Base-by-base conservation (phyloP, 2,888 invertebrate species). In the Drosophila nigricruria region DNA sequence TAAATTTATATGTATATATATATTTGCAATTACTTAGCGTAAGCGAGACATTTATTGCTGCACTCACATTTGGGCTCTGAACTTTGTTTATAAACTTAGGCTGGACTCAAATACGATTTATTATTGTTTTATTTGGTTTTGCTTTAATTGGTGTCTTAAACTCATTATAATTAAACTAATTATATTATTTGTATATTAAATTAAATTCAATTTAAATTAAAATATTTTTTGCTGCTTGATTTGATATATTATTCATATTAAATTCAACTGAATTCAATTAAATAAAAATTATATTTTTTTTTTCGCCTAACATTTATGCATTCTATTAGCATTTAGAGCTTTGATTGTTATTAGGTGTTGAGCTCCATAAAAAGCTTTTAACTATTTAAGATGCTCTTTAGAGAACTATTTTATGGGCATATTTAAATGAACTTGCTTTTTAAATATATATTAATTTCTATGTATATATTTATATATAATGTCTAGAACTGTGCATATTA, bases 21-120 rank as follows among this genome's bases (percentile, higher is more conserved):
- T 34, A 25, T 54, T 38, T 36, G 34, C 34, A 58, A 58, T 70
- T 38, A 52, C 16, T 50, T 69, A 36, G 36, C 56, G 60, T 45
- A 53, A 63, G 49, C 62, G 65, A 69, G 62, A 57, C 38, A 45
- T 18, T 50, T 18, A 9, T 16, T 36, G 27, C 40, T 25, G 56
- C 10, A 18, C 14, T 53, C 14, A 12, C 20, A 32, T 34, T 30
- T 45, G 8, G 12, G 10, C 30, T 23, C 25, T 8, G 23, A 42
- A 40, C n/a, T 43, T 53, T 58, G n/a, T 20, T 6, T 18, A n/a
- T n/a, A 10, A 32, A 42, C n/a, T 30, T 18, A 16, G 20, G 2
- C 25, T 9, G 20, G 0, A 14, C 27, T 27, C 0, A 9, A 18
- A 40, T 54, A 4, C 14, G 20, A 16, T 42, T 42, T 42, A 27